These are phyloP conservation scores for Paralichthys olivaceus DNA, from an alignment of 2,113 vertebrate species.

Conservation along the genomic window DNA sequence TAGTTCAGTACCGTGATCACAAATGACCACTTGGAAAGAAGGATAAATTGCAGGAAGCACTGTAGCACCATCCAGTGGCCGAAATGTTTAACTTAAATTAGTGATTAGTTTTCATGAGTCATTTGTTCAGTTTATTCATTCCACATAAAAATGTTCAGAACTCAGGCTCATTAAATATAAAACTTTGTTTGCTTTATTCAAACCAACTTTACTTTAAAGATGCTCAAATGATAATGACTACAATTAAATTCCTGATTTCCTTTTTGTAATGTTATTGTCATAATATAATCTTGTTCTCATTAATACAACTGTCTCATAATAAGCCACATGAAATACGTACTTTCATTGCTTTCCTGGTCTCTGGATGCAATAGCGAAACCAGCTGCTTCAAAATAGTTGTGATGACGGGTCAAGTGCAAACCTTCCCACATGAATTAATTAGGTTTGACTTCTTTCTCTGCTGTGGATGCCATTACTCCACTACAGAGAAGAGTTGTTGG, in stretches of 20 bases:
- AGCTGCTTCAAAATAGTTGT: too few species aligned
- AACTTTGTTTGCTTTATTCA: not conserved
- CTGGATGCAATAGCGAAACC: too few species aligned
- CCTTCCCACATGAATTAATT: too few species aligned
- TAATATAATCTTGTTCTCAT: too few species aligned
- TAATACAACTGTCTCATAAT: too few species aligned
- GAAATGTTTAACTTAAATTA: not conserved
- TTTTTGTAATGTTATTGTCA: too few species aligned
- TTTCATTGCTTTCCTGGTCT: too few species aligned
- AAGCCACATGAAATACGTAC: too few species aligned
- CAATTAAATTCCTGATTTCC: not conserved
- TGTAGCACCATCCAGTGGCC: constrained; percentile 63
- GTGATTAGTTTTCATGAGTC: not conserved
- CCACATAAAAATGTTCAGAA: not conserved
- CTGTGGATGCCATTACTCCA: not conserved
- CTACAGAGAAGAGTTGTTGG: not conserved
- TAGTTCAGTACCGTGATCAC: not conserved
- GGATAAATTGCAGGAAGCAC: constrained; percentile 18
- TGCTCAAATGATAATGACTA: not conserved
- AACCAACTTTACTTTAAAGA: not conserved
- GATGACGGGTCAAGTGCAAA: too few species aligned
- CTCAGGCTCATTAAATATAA: too few species aligned
- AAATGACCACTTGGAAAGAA: not conserved
- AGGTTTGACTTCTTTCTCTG: not conserved
- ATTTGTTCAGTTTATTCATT: constrained; percentile 3